These are phyloP conservation scores for Rhea pennata DNA, from an alignment of 2,113 vertebrate species.

Conservation along the genomic window DNA sequence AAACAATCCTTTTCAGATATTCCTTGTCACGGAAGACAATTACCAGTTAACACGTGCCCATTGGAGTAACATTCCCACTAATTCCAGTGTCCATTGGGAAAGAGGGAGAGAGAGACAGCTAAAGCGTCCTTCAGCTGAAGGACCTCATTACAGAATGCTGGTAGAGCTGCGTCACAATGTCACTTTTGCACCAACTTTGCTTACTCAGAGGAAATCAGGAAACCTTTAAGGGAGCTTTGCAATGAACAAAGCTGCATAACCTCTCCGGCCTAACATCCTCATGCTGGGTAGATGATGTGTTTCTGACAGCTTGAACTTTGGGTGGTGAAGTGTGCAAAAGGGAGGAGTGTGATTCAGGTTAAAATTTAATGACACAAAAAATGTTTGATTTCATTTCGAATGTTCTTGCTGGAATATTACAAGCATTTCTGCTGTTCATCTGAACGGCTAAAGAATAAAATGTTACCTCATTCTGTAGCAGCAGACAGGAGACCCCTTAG, in stretches of 20 bases:
- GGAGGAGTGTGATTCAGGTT: background rate
- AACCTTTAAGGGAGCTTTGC: background rate
- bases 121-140: background rate
- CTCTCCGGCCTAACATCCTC: background rate
- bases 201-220: background rate
- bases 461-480: background rate
- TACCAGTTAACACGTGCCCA: rapidly evolving
- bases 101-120: background rate
- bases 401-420: background rate
- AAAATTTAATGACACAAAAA: background rate
- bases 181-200: background rate
- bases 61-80: background rate
- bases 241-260: rapidly evolving
- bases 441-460: background rate
- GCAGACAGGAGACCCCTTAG: background rate
- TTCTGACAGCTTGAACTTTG: background rate
- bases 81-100: background rate
- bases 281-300: rapidly evolving
- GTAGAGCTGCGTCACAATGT: background rate
- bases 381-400: background rate
- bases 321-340: background rate
- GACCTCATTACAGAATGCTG: background rate
- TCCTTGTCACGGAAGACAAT: background rate
- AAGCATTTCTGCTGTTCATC: background rate
- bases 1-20: rapidly evolving